Evolutionary conservation across 1,140 invertebrate genomes (phyloP).

Genomic region (Saccostrea cuccullata): DNA sequence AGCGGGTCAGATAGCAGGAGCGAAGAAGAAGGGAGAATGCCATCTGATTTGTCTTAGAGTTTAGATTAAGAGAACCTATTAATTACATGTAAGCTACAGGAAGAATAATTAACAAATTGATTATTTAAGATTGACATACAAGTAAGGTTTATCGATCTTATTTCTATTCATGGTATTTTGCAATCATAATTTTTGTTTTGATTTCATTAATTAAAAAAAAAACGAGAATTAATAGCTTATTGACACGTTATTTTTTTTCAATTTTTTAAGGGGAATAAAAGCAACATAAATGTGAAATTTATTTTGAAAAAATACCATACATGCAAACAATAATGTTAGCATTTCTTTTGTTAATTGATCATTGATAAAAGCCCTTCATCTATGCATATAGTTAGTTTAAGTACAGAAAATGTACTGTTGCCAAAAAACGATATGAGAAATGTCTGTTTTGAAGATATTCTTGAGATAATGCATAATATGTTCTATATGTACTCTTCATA

Average conservation of each 20-base stretch:
- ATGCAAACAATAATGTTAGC: not conserved
- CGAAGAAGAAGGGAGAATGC: not conserved
- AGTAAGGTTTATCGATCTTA: too few species aligned
- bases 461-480: slow-evolving; percentile 14
- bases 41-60: not conserved
- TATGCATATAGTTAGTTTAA: not conserved
- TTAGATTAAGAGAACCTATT: not conserved
- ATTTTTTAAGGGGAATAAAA: not conserved
- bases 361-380: not conserved
- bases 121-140: too few species aligned
- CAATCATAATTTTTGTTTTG: too few species aligned
- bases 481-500: not conserved
- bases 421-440: not conserved
- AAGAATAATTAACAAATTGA: too few species aligned
- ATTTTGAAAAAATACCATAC: not conserved
- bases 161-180: too few species aligned
- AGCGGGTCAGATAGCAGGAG: not conserved
- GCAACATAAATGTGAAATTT: not conserved
- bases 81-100: too few species aligned
- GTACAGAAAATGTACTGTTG: not conserved
- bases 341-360: not conserved
- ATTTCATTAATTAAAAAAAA: too few species aligned
- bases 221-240: too few species aligned
- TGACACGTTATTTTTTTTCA: not conserved
- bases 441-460: slow-evolving; percentile 10